Conservation (phyloP, 1,140 invertebrate genomes). For the Hyposmocoma kahamanoa region DNA sequence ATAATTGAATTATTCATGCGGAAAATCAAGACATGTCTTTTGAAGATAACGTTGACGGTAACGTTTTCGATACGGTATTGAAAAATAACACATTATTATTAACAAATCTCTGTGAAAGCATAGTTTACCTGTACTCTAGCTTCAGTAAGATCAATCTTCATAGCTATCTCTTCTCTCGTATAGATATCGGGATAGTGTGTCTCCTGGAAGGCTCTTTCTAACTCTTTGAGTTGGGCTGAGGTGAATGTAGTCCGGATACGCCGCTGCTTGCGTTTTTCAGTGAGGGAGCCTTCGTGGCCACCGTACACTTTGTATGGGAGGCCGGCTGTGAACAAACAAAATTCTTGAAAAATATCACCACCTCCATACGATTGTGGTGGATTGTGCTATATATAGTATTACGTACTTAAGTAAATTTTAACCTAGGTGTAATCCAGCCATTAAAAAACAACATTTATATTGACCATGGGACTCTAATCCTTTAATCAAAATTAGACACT, state of each 20-base stretch:
- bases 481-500: no score
- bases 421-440: not conserved
- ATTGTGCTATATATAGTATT: not conserved
- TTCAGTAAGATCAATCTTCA: constrained; percentile 98
- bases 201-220: constrained; percentile 97
- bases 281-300: constrained; percentile 85
- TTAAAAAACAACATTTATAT: not conserved
- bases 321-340: constrained; percentile 76
- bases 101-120: no score
- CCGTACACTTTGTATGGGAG: constrained; percentile 92
- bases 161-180: constrained; percentile 98
- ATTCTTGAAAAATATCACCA: no score
- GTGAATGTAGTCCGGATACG: constrained; percentile 97
- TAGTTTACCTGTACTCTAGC: constrained; percentile 96
- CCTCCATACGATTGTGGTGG: not conserved
- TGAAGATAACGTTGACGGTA: no score
- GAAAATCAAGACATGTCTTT: no score
- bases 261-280: constrained; percentile 93
- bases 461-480: no score
- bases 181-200: constrained; percentile 99
- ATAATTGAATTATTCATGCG: no score
- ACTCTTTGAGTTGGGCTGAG: constrained; percentile 95
- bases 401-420: not conserved
- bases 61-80: no score
- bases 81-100: no score